These are phyloP conservation scores for Limnephilus rhombicus DNA, from an alignment of 2,888 invertebrate species.

Conservation along the genomic window DNA sequence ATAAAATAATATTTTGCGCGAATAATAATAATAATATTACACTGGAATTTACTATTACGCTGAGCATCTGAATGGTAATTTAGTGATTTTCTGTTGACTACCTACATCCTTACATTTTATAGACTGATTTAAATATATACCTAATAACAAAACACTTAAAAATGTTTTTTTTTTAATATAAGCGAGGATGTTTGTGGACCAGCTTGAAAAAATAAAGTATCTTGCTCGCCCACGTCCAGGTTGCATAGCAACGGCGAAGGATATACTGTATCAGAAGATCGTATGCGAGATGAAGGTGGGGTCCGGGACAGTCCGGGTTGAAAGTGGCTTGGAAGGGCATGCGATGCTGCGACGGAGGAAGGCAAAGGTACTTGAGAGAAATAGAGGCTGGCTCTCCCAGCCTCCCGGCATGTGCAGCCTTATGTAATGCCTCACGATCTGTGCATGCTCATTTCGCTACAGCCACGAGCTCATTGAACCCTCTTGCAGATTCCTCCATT, in stretches of 20 bases:
- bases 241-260: background rate
- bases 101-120: background rate
- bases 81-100: background rate
- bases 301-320: background rate
- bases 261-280: slow-evolving; percentile 13
- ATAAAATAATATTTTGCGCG: background rate
- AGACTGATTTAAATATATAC: background rate
- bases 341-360: slow-evolving; percentile 5
- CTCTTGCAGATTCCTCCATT: slow-evolving; percentile 17
- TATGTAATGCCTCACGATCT: slow-evolving; percentile 38
- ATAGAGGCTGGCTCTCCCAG: background rate
- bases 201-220: background rate
- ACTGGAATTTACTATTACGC: background rate
- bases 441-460: slow-evolving; percentile 19
- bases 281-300: slow-evolving; percentile 26
- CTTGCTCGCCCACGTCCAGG: background rate
- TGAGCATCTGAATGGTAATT: background rate
- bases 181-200: background rate
- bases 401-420: background rate
- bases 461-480: slow-evolving; percentile 14
- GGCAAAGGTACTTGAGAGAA: background rate
- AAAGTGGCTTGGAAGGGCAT: background rate
- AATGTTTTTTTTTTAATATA: background rate
- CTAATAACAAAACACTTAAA: background rate
- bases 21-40: background rate